Evolutionary conservation across 2,888 invertebrate genomes (phyloP), one percentile per base, ranked within the genome.

Genomic region (Lasioglossum figueresi): DNA sequence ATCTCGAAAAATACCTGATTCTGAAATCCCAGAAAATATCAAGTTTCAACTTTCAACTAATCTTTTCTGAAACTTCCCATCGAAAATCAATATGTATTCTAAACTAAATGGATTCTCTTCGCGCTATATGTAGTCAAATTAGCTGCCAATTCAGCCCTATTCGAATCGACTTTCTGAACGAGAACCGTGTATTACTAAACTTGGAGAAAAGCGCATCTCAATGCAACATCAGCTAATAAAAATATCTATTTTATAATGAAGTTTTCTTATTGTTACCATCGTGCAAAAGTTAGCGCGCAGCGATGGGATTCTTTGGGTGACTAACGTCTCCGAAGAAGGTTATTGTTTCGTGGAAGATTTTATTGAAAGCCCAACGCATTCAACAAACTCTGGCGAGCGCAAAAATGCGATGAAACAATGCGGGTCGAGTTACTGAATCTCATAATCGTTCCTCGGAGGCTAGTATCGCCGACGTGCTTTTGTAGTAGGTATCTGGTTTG

Each of bases 401-500:
- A 71, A 80, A 80, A 76, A 76, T 59, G 43, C 71, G 31, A 27
- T 23, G 71, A 80, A 71, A 76, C 76, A 80, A 80, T 80, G 34
- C 80, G 27, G 23, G 23, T 27, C 75, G 34, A 68, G 74, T 40
- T 45, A 75, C 68, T 70, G 80, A 40, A 75, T 68, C 40, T 48
- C 45, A 59, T 34, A 43, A 52, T 71, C 63, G 59, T 71, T 37
- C 71, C 71, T 43, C 76, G n/a, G 59, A 76, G 76, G 40, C 43
- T 40, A 43, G 31, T 56, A 52, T 59, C 74, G 52, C 45, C 34
- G 68, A 37, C n/a, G 59, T 23, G 12, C 59, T 71, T 71, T 76
- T 45, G 76, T 71, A 31, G 31, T 52, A n/a, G 40, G 34, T 40
- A 48, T 68, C 74, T 52, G 10, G 27, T 23, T 45, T 43, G 66